phyloP scores from a whole-genome alignment of 1,140 invertebrate genomes.

The Rhopalosiphum padi region DNA sequence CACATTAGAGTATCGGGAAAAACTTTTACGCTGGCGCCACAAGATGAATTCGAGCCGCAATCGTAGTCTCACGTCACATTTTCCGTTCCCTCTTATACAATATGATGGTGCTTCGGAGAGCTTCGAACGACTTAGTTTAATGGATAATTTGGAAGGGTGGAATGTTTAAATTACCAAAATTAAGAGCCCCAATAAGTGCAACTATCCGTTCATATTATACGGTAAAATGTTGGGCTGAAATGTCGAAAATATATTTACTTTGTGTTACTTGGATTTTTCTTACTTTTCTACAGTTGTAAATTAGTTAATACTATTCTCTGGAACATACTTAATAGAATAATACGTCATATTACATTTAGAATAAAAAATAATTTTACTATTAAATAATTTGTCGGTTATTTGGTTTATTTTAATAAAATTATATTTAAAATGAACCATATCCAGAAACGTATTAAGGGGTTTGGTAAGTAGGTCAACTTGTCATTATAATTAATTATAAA shows the following conservation, averaged over 20 bases:
- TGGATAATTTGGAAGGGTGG: background rate
- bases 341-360: background rate
- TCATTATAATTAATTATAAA: background rate
- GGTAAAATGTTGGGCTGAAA: background rate
- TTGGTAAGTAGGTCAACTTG: background rate
- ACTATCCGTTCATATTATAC: background rate
- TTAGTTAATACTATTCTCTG: background rate
- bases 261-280: background rate
- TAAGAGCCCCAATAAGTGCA: background rate
- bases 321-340: background rate
- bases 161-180: conserved; percentile 43
- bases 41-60: background rate
- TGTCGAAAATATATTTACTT: background rate
- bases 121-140: background rate
- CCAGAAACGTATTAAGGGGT: background rate
- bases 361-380: background rate
- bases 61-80: background rate
- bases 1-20: conserved; percentile 34
- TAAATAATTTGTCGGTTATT: background rate
- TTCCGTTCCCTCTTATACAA: background rate
- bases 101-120: background rate
- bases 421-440: background rate
- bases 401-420: background rate
- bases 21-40: conserved; percentile 47
- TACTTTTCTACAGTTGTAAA: background rate